Evolutionary conservation across 2,797 vertebrate species (phyloP).

Genomic region (Pantherophis alleghaniensis): DNA sequence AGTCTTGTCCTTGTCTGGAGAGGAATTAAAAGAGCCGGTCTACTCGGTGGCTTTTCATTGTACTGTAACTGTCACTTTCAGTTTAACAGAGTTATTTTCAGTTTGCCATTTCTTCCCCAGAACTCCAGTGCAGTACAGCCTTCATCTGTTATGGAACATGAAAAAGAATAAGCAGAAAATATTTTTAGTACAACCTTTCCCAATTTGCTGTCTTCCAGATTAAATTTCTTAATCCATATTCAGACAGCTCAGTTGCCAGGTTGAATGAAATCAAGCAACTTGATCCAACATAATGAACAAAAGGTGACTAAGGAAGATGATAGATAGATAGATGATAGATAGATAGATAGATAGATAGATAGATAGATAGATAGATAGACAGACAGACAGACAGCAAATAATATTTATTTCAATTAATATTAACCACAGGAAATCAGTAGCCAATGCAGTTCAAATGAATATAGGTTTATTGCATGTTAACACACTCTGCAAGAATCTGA

Average conservation of each 20-base stretch:
- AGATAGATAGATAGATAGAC: no score
- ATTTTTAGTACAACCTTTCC: not conserved
- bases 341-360: no score
- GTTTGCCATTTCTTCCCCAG: not conserved
- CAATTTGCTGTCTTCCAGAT: not conserved
- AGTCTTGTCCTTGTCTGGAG: no score
- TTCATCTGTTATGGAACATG: rapidly evolving
- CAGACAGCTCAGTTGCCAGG: not conserved
- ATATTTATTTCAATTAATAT: not conserved
- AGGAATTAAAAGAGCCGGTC: no score
- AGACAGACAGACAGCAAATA: no score
- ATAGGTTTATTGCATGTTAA: no score
- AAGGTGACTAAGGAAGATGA: not conserved
- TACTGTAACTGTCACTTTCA: not conserved
- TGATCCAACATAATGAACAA: not conserved
- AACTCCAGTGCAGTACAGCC: not conserved
- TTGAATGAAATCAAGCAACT: not conserved
- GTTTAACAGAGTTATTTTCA: not conserved
- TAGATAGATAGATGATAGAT: no score
- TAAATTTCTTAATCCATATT: not conserved
- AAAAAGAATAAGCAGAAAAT: not conserved
- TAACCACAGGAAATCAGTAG: no score
- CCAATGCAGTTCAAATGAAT: no score
- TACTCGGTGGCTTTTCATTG: not conserved
- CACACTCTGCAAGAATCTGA: no score